Evolutionary conservation across 2,888 invertebrate species (phyloP).

Genomic region (Andrena minutula): DNA sequence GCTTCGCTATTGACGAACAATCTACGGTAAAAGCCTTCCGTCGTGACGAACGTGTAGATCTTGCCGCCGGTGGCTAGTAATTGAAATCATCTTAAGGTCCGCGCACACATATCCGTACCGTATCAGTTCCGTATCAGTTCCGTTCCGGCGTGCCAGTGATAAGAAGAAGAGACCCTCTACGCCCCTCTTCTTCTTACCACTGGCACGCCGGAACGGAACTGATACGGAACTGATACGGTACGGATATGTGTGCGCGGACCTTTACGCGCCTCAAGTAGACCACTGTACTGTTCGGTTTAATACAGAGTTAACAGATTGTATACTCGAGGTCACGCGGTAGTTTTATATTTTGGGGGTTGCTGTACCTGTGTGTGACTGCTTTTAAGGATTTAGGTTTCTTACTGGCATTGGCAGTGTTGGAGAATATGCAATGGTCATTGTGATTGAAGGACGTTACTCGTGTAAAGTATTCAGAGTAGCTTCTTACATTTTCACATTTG

Average conservation of each 20-base stretch:
- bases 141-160: too few relatives aligned
- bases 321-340: neutral
- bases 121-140: too few relatives aligned
- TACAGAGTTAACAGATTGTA: neutral
- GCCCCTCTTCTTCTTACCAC: too few relatives aligned
- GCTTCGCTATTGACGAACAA: conserved; percentile 48
- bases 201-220: too few relatives aligned
- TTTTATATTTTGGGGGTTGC: neutral
- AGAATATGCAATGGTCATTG: too few relatives aligned
- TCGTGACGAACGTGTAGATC: conserved; percentile 47
- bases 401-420: neutral
- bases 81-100: conserved; percentile 21
- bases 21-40: conserved; percentile 59
- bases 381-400: neutral
- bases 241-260: too few relatives aligned
- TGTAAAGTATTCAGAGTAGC: too few relatives aligned
- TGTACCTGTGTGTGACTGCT: neutral
- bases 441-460: too few relatives aligned
- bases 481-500: too few relatives aligned
- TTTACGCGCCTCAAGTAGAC: conserved; percentile 28
- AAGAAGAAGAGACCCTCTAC: too few relatives aligned
- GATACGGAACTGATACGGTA: too few relatives aligned
- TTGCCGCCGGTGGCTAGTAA: conserved; percentile 21
- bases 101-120: too few relatives aligned
- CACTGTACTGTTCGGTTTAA: neutral